Base-by-base conservation (phyloP, 2,113 vertebrate genomes). In the Psephotus haematonotus region DNA sequence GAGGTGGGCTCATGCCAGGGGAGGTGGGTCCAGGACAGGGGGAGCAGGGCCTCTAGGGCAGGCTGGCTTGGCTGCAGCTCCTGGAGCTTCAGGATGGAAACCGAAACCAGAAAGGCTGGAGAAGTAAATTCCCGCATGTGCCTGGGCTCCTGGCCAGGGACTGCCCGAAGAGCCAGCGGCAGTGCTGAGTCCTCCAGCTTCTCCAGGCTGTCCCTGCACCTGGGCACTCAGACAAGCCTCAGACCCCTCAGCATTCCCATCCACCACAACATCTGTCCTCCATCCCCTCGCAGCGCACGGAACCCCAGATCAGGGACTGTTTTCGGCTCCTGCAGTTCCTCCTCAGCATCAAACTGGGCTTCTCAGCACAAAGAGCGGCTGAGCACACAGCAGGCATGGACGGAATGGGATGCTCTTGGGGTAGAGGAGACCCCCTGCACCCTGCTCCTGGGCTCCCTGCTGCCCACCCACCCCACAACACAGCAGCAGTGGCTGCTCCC, bases 251-350 rank as follows among this genome's bases (percentile, higher is more conserved):
- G 25, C 1, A 7, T 52, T 37, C 25, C 22, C 28, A 57, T 31
- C 25, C 49, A 63, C 9, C 50, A 53, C 1, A 1, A n/a, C 22
- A 55, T 27, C 65, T 4, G 1, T 44, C 24, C n/a, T 71, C 44
- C 6, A 2, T 17, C 28, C n/a, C 13, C 24, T 62, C 3, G 0
- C 46, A 62, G 35, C 6, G 2, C 17, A 2, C 1, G 1, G 28
- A 46, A 18, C 20, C 43, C n/a, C n/a, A 13, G 4, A 13, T 9
- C 60, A 70, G 60, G 27, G 22, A 35, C 25, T 23, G 0, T 12
- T 4, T 49, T 7, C 14, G 12, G 18, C 33, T 88, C 52, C 60
- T 67, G n/a, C 11, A 33, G 46, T 27, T 83, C 59, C 33, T 72
- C 50, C 87, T 28, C n/a, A 68, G 57, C 55, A 64, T 24, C 31